Base-by-base conservation (phyloP, 2,113 vertebrate genomes). In the Ardeotis arabs region DNA sequence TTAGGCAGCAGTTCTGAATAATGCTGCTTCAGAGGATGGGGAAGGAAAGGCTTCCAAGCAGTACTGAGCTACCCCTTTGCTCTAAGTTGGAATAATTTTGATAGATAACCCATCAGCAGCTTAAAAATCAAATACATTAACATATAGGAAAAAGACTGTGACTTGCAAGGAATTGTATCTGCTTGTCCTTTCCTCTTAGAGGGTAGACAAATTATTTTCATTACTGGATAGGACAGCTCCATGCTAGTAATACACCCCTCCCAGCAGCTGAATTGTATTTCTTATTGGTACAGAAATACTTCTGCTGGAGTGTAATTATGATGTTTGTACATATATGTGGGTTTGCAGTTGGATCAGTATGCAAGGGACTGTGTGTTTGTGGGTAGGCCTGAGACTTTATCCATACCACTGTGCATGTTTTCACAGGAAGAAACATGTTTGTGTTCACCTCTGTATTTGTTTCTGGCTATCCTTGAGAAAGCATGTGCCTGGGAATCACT, bases 1-100 rank as follows among this genome's bases (percentile, higher is more conserved):
- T 96, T 93, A 67, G 78, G 86, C 76, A 94, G 83, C 77, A 84
- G 78, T 93, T 91, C 67, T 87, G 87, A 95, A 95, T 94, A 85
- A 87, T 75, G 47, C 72, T 83, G 75, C 82, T 95, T 92, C 9
- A 8, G 67, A 96, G 75, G 62, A 94, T 82, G 72, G 53, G 68
- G 49, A 93, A 84, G 83, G 70, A 94, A 96, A 89, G 81, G 83
- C 37, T 92, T 95, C 35, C 81, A 90, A 94, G 90, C 87, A 44
- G 44, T 27, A 33, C 58, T 75, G 63, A 94, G 35, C 85, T 85
- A 59, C 64, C 45, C 47, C 37, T 89, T 87, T 90, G 72, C 93
- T 94, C 89, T 37, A 23, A 76, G 41, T 12, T 16, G 29, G 87
- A 96, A 73, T 77, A 83, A 79, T 93, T 97, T 94, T 76, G 81